These are phyloP conservation scores for Papilio machaon DNA, from an alignment of 1,140 invertebrate species.

Conservation along the genomic window DNA sequence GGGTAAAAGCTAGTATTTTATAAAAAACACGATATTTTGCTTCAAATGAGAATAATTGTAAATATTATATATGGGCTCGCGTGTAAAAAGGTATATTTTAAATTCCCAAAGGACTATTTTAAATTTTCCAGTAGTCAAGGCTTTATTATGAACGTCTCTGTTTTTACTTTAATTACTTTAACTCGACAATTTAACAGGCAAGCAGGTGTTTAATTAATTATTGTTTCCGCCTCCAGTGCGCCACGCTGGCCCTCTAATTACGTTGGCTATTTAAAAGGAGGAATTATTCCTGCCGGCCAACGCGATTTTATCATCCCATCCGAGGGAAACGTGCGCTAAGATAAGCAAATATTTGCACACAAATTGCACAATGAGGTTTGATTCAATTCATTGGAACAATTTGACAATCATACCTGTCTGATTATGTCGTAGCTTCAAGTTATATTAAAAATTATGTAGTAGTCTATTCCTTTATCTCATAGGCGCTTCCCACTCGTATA, in stretches of 20 bases:
- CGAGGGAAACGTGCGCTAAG: neutral
- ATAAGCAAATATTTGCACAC: conserved; percentile 19
- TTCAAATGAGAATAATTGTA: too few relatives aligned
- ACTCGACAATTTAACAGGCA: conserved; percentile 55
- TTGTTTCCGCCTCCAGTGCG: conserved; percentile 51
- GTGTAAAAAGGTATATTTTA: neutral
- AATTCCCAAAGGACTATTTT: neutral
- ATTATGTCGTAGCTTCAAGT: too few relatives aligned
- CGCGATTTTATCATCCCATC: conserved; percentile 8
- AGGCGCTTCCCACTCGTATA: too few relatives aligned
- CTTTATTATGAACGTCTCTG: conserved; percentile 25
- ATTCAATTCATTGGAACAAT: neutral
- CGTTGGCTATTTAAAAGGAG: conserved; percentile 35
- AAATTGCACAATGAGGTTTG: neutral
- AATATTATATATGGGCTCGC: too few relatives aligned
- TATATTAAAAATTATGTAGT: too few relatives aligned
- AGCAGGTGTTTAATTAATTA: conserved; percentile 68
- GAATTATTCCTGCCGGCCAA: neutral
- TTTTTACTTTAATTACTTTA: conserved; percentile 46
- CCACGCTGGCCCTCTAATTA: conserved; percentile 56
- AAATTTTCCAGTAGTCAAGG: conserved; percentile 13
- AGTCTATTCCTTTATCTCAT: too few relatives aligned
- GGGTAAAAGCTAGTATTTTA: too few relatives aligned
- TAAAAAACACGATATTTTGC: too few relatives aligned
- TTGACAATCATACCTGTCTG: neutral